A percentile compares a stretch with the other conserved stretches of the same genome.
phyloP scores from a whole-genome alignment of 2,113 vertebrate genomes.

The Seriola dumerili region DNA sequence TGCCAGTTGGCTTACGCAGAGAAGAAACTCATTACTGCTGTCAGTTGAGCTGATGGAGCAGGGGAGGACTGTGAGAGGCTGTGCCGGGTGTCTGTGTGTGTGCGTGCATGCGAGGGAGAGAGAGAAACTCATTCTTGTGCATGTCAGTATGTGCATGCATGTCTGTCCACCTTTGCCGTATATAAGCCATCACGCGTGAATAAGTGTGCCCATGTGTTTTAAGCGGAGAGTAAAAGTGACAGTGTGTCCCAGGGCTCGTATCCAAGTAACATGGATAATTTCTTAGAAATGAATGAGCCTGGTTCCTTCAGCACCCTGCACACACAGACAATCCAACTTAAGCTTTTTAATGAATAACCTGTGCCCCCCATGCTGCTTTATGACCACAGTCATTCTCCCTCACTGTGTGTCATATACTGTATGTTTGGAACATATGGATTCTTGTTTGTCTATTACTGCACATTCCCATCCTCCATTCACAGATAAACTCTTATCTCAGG shows the following conservation, averaged over 20 bases:
- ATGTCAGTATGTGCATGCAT: slow-evolving; percentile 48
- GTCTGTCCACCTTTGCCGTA: slow-evolving; percentile 56
- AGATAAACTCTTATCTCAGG: slow-evolving; percentile 20
- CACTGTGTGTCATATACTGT: not conserved
- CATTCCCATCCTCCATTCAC: not conserved
- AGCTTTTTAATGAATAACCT: slow-evolving; percentile 61
- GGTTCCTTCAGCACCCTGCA: slow-evolving; percentile 7
- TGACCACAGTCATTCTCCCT: slow-evolving; percentile 25
- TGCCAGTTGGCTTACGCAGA: slow-evolving; percentile 88
- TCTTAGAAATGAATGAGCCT: slow-evolving; percentile 57
- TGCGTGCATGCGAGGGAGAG: not conserved
- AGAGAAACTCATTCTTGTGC: slow-evolving; percentile 58
- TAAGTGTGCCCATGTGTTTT: slow-evolving; percentile 61
- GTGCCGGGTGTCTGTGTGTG: slow-evolving; percentile 44
- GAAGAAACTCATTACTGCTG: slow-evolving; percentile 89
- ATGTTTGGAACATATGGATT: slow-evolving; percentile 32
- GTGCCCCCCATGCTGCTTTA: slow-evolving; percentile 32
- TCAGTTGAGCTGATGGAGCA: slow-evolving; percentile 84
- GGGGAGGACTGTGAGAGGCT: slow-evolving; percentile 61
- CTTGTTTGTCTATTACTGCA: slow-evolving; percentile 32
- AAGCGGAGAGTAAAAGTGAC: slow-evolving; percentile 50
- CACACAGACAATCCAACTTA: slow-evolving; percentile 31
- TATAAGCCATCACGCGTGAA: slow-evolving; percentile 58
- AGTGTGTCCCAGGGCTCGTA: slow-evolving; percentile 48
- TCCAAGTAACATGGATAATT: slow-evolving; percentile 63